Evolutionary conservation across 2,113 vertebrate species (phyloP), one percentile per base, ranked within the genome.

Genomic region (Phaetusa simplex): DNA sequence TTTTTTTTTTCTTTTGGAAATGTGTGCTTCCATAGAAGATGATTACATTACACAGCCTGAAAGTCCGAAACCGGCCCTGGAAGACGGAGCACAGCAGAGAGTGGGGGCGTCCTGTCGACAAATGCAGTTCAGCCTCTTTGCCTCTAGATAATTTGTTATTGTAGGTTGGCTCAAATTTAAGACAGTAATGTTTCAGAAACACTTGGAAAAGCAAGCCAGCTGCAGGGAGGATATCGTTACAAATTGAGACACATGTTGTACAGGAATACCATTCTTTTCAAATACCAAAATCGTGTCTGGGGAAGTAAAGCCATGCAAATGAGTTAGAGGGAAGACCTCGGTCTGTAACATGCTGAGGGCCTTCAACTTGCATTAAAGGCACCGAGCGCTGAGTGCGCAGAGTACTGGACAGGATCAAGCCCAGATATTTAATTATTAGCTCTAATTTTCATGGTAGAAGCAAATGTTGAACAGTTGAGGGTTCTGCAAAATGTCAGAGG

Each of bases 221-320:
- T 98, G 98, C 95, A 90, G 88, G 71, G 78, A 67, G 95, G 97
- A 94, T 98, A 98, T 97, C 94, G 34, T 98, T 98, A 98, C 97
- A 98, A 98, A 98, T 94, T 96, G 97, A 96, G 98, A 97, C 95
- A 97, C 96, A 97, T 97, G 97, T 95, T 98, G 89, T 91, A 97
- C 94, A 96, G 97, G 93, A 97, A 97, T 91, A 89, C 86, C 95
- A 96, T 96, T 98, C 97, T 97, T 97, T 96, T 96, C 93, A 96
- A 97, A 98, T 95, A 97, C 95, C 97, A 96, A 90, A 96, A 92
- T 65, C 29, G 22, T n/a, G 96, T 76, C 97, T 96, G 86, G 94
- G 94, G 94, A 97, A 97, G 97, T 45, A 93, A 90, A 96, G 90
- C 69, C 94, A 94, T 49, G 89, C 93, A 96, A 97, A 97, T 52